Evolutionary conservation across 2,888 invertebrate species (phyloP).

Genomic region (Diaprepes abbreviatus): DNA sequence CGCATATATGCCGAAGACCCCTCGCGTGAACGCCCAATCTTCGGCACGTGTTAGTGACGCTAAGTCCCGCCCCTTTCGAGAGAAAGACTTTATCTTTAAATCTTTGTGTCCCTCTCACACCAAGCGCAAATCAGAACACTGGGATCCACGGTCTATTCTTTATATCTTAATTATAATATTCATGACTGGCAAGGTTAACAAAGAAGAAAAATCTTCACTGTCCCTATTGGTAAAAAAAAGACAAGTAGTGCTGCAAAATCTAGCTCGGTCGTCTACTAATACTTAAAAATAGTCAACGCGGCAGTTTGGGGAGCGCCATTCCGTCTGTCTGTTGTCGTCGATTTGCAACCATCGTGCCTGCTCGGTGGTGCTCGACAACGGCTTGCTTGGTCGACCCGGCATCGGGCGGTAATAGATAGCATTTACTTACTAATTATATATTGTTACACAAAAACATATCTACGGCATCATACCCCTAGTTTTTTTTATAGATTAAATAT

Average conservation of each 20-base stretch:
- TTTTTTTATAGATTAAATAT: constrained; percentile 45
- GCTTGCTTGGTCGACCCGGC: constrained; percentile 38
- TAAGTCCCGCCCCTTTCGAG: no score
- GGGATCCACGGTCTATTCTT: no score
- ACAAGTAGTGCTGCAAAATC: constrained; percentile 33
- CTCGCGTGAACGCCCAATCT: no score
- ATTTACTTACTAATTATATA: constrained; percentile 40
- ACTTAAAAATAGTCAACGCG: constrained; percentile 52
- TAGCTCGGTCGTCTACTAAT: constrained; percentile 40
- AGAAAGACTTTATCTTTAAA: no score
- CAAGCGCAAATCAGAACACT: no score
- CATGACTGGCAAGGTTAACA: no score
- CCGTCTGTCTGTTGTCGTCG: constrained; percentile 37
- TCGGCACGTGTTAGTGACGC: no score
- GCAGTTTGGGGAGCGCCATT: constrained; percentile 37
- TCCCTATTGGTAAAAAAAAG: neutral
- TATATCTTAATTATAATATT: no score
- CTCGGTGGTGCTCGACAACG: constrained; percentile 30
- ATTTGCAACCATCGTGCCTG: constrained; percentile 26
- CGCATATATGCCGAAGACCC: no score
- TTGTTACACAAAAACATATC: constrained; percentile 38
- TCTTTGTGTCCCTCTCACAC: no score
- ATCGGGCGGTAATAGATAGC: constrained; percentile 44
- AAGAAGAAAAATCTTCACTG: no score
- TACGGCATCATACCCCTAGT: constrained; percentile 46